Evolutionary conservation across 2,113 vertebrate genomes (phyloP).

Genomic region (Phrynosoma blainvillii): DNA sequence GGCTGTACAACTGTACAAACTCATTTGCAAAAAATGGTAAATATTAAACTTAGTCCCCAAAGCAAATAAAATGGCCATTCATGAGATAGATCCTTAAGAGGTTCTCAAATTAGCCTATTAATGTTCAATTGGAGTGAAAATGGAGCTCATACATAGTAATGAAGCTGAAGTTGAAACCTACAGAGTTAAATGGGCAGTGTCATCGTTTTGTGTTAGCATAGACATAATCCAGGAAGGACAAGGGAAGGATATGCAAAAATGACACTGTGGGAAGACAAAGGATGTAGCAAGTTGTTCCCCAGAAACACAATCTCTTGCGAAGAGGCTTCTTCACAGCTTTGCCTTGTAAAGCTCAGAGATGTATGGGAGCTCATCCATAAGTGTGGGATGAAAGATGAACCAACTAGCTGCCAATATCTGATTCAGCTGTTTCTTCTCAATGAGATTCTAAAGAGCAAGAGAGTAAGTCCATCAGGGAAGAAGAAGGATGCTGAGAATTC

Average conservation of each 20-base stretch:
- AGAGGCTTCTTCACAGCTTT: constrained; percentile 24
- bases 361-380: constrained; percentile 39
- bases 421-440: constrained; percentile 36
- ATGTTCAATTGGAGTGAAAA: constrained; percentile 65
- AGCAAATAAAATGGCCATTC: constrained; percentile 55
- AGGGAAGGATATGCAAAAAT: constrained; percentile 23
- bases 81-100: constrained; percentile 51
- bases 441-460: neutral
- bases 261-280: constrained; percentile 37
- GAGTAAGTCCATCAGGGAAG: neutral
- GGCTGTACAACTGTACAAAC: constrained; percentile 32
- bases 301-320: constrained; percentile 46
- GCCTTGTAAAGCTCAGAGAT: constrained; percentile 52
- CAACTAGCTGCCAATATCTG: constrained; percentile 21
- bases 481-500: constrained; percentile 22
- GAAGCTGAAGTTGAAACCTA: constrained; percentile 57
- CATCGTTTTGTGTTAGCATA: neutral
- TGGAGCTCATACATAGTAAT: constrained; percentile 62
- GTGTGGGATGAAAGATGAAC: constrained; percentile 44
- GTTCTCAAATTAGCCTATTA: constrained; percentile 63
- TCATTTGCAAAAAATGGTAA: constrained; percentile 45
- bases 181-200: constrained; percentile 38
- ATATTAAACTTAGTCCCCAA: constrained; percentile 26
- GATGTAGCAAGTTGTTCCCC: constrained; percentile 45
- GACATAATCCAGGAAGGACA: neutral